These are phyloP conservation scores for Crenuchus spilurus DNA, from an alignment of 2,797 vertebrate species.

Conservation along the genomic window DNA sequence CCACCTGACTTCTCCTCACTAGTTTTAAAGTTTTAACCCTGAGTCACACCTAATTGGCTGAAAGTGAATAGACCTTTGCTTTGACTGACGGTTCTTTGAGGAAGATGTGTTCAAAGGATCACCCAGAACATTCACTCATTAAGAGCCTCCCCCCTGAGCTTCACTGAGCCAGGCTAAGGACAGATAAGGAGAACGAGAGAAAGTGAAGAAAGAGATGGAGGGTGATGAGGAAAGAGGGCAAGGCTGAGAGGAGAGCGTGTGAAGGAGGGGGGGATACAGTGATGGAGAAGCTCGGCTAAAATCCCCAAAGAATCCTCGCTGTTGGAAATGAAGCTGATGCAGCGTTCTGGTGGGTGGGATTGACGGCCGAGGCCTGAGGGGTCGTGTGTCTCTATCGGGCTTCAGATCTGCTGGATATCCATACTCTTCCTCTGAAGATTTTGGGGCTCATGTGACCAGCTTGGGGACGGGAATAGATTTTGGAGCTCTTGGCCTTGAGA, in stretches of 20 bases:
- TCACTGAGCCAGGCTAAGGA: background rate
- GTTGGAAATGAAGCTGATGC: background rate
- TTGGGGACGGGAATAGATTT: conserved; percentile 15
- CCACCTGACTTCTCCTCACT: background rate
- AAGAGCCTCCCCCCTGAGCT: conserved; percentile 1
- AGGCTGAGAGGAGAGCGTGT: background rate
- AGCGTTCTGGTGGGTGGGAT: background rate
- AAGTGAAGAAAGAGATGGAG: too few relatives aligned
- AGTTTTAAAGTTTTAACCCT: background rate
- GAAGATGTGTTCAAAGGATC: background rate
- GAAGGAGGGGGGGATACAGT: background rate
- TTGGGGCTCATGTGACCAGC: conserved; percentile 4
- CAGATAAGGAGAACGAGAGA: conserved; percentile 3
- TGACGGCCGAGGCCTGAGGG: background rate
- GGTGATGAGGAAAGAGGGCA: background rate
- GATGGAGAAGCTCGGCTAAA: background rate
- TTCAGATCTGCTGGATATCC: conserved; percentile 6
- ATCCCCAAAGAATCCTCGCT: background rate
- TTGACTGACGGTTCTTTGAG: conserved; percentile 36
- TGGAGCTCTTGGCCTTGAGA: background rate
- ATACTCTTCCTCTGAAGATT: conserved; percentile 19
- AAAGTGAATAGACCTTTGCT: background rate
- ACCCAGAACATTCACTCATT: conserved; percentile 8
- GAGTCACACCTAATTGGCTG: conserved; percentile 16
- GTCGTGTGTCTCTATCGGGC: background rate